These are phyloP conservation scores for Lamproptera curius DNA, from an alignment of 2,888 invertebrate genomes.

Conservation along the genomic window DNA sequence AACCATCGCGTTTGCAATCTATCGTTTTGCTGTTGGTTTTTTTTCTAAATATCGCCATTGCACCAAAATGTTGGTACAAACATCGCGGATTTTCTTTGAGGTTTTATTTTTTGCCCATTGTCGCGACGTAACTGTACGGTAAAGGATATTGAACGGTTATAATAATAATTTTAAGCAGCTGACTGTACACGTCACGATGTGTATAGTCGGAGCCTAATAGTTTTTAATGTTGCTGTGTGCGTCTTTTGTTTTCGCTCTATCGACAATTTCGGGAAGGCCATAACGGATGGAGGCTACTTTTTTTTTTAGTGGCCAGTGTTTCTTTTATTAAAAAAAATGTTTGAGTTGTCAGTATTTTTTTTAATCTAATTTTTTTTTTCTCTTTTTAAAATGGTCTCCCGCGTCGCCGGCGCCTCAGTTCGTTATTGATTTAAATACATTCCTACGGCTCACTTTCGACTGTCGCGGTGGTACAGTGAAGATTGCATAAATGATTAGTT, in stretches of 20 bases:
- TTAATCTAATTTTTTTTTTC: neutral
- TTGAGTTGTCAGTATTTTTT: too few relatives aligned
- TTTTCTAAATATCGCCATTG: constrained; percentile 32
- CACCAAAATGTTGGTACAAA: constrained; percentile 10
- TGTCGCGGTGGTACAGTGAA: constrained; percentile 11
- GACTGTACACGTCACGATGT: neutral
- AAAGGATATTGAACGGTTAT: too few relatives aligned
- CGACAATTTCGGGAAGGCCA: neutral
- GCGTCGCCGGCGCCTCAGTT: constrained; percentile 33
- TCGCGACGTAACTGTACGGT: neutral
- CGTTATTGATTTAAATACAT: constrained; percentile 41
- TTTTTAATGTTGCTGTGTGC: neutral
- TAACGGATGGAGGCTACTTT: neutral
- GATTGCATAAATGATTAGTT: constrained; percentile 7
- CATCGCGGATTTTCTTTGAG: constrained; percentile 2
- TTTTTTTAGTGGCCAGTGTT: neutral
- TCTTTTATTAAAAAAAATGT: neutral
- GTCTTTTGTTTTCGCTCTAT: neutral
- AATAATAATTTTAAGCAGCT: too few relatives aligned
- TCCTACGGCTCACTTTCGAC: constrained; percentile 28
- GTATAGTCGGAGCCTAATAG: neutral
- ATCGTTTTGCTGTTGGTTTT: constrained; percentile 34
- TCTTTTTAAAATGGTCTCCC: constrained; percentile 1
- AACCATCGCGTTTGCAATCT: constrained; percentile 57
- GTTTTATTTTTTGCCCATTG: constrained; percentile 1